A percentile compares a stretch with the other conserved stretches of the same genome.
phyloP scores from a whole-genome alignment of 2,113 vertebrate species.

The Oceanodroma tethys region DNA sequence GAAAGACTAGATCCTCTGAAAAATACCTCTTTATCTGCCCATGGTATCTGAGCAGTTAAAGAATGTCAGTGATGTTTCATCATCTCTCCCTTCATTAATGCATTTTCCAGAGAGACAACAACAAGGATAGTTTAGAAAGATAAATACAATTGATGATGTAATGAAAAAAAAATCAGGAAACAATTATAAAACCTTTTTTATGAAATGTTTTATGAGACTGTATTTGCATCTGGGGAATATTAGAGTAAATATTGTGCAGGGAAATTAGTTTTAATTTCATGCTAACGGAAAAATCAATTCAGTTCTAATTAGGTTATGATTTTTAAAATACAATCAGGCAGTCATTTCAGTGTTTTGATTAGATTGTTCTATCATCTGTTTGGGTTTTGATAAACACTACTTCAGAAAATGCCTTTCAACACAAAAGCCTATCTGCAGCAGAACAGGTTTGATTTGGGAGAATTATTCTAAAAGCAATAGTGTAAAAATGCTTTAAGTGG shows the following conservation, averaged over 20 bases:
- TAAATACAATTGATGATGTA: slow-evolving; percentile 61
- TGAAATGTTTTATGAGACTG: slow-evolving; percentile 65
- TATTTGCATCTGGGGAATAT: slow-evolving; percentile 73
- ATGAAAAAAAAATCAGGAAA: slow-evolving; percentile 64
- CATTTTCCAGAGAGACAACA: slow-evolving; percentile 4
- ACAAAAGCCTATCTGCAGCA: slow-evolving; percentile 22
- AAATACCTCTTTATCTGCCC: slow-evolving; percentile 10
- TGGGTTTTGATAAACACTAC: slow-evolving; percentile 59
- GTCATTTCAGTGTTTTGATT: slow-evolving; percentile 71
- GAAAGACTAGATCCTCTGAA: slow-evolving; percentile 17
- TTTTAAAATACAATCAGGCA: slow-evolving; percentile 71
- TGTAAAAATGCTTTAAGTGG: not conserved
- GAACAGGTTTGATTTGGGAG: not conserved
- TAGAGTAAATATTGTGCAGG: slow-evolving; percentile 68
- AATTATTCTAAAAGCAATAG: not conserved
- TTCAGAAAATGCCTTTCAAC: slow-evolving; percentile 56
- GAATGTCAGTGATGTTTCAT: slow-evolving; percentile 33
- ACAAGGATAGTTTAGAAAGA: slow-evolving; percentile 39
- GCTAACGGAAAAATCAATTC: slow-evolving; percentile 72
- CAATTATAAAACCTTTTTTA: slow-evolving; percentile 64
- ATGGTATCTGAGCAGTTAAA: not conserved
- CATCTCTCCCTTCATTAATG: not conserved
- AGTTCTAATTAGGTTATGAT: slow-evolving; percentile 71
- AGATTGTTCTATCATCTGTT: slow-evolving; percentile 68
- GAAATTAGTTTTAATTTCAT: slow-evolving; percentile 75